phyloP scores from a whole-genome alignment of 2,113 vertebrate genomes.

The Heterochromis multidens region DNA sequence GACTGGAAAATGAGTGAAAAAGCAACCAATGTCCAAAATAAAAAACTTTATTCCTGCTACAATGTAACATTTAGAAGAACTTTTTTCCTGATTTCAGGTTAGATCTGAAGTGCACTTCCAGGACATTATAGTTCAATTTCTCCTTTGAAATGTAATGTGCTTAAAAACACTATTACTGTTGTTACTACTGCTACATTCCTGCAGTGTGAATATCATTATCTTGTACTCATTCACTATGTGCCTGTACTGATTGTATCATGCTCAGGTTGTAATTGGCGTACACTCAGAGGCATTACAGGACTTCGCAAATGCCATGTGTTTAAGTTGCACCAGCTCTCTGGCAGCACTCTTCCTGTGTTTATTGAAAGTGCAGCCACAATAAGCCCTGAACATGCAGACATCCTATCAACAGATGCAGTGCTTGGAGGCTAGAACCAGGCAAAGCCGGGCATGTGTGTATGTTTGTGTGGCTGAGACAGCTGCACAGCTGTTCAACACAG shows the following conservation, averaged over 20 bases:
- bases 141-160: not conserved
- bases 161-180: not conserved
- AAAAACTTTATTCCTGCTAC: not conserved
- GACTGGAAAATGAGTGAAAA: not conserved
- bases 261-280: not conserved
- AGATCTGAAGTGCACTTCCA: not conserved
- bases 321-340: not conserved
- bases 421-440: slow-evolving; percentile 6
- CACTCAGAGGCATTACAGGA: not conserved
- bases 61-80: not conserved
- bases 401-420: slow-evolving; percentile 6
- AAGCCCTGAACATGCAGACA: not conserved
- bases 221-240: not conserved
- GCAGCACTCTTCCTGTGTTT: not conserved
- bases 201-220: not conserved
- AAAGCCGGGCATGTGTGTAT: not conserved
- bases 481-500: slow-evolving; percentile 36
- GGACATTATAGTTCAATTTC: not conserved
- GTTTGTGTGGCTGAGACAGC: not conserved
- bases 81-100: not conserved
- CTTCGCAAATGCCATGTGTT: not conserved
- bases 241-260: not conserved
- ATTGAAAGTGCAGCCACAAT: not conserved
- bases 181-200: not conserved
- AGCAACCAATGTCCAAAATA: not conserved